Conservation (phyloP, 1,140 invertebrate species). For the Drosophila arawakana region DNA sequence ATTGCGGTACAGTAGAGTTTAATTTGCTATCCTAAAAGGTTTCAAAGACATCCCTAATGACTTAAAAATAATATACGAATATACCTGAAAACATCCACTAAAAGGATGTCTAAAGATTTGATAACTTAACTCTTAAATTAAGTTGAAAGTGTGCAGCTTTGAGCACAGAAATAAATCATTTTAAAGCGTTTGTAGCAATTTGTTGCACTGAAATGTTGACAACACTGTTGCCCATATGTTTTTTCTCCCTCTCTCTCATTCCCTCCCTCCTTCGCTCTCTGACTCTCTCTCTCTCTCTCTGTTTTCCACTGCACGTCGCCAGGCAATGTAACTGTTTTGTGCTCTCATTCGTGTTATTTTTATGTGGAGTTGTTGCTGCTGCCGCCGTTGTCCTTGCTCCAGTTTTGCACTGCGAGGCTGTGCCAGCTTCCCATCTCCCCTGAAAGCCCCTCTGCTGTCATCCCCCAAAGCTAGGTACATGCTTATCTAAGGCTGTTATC, state of each 20-base stretch:
- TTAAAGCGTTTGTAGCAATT: too few species aligned
- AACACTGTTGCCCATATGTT: slow-evolving; percentile 26
- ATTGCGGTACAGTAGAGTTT: too few species aligned
- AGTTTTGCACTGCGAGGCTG: slow-evolving; percentile 57
- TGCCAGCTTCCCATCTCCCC: slow-evolving; percentile 15
- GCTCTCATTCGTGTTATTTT: slow-evolving; percentile 56
- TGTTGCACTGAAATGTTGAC: too few species aligned
- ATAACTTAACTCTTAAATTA: too few species aligned
- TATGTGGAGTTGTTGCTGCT: slow-evolving; percentile 61
- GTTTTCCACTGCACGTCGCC: slow-evolving; percentile 35
- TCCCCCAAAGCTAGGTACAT: not conserved
- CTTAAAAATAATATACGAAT: too few species aligned
- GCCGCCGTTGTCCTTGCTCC: slow-evolving; percentile 70
- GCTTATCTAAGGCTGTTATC: slow-evolving; percentile 72
- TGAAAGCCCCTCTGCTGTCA: not conserved
- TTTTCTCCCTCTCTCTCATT: slow-evolving; percentile 13
- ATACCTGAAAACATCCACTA: too few species aligned
- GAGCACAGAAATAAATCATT: too few species aligned
- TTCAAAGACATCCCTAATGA: too few species aligned
- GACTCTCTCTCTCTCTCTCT: slow-evolving; percentile 11
- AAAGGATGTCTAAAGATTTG: too few species aligned
- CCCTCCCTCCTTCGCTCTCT: not conserved
- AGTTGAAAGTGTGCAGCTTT: too few species aligned
- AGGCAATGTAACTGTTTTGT: slow-evolving; percentile 69
- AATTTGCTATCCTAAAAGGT: too few species aligned